Evolutionary conservation across 2,888 invertebrate species (phyloP).

Genomic region (Meliscaeva auricollis): DNA sequence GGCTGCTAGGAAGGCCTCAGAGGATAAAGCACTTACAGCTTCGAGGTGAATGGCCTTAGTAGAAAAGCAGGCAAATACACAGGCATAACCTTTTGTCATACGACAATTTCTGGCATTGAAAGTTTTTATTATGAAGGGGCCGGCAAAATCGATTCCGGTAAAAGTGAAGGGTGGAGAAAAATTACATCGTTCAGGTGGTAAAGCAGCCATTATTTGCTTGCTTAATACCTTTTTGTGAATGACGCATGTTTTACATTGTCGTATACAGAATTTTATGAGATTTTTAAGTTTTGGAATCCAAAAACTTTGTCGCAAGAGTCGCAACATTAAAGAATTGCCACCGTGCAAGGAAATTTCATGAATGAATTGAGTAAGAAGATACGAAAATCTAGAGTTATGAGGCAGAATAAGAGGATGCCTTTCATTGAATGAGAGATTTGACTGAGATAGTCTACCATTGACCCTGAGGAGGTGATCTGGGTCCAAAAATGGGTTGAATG

Average conservation of each 20-base stretch:
- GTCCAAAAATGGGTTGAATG: constrained; percentile 13
- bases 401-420: too few species aligned
- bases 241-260: constrained; percentile 35
- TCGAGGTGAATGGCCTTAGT: background rate
- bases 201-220: too few species aligned
- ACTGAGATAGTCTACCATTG: too few species aligned
- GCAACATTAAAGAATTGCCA: background rate
- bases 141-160: constrained; percentile 65
- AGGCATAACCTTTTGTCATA: background rate
- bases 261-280: constrained; percentile 15
- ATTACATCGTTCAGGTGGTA: too few species aligned
- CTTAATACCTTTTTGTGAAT: constrained; percentile 36
- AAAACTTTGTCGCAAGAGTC: constrained; percentile 21
- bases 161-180: constrained; percentile 43
- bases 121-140: constrained; percentile 47
- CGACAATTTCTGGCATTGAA: constrained; percentile 1
- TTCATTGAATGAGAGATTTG: background rate
- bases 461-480: background rate
- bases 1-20: background rate
- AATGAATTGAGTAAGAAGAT: background rate
- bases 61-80: too few species aligned
- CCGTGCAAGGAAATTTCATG: background rate
- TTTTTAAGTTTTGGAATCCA: constrained; percentile 29
- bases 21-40: background rate
- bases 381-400: background rate